A percentile compares a stretch with the other conserved stretches of the same genome.
Evolutionary conservation across 2,888 invertebrate genomes (phyloP).

Genomic region (Polymixis flavicincta): DNA sequence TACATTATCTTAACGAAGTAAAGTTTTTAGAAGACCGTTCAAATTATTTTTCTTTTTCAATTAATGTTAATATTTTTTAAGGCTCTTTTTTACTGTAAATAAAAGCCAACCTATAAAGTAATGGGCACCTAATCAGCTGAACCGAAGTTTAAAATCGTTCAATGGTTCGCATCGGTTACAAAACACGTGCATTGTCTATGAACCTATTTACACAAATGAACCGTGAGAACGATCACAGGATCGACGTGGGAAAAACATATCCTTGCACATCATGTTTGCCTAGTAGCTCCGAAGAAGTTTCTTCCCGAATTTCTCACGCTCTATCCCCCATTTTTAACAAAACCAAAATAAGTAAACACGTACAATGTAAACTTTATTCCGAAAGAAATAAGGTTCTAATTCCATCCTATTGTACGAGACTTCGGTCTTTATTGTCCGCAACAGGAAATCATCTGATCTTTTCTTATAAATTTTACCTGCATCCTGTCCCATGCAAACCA

Average conservation of each 20-base stretch:
- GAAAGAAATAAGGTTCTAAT: slow-evolving; percentile 56
- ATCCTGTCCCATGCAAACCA: slow-evolving; percentile 61
- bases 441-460: slow-evolving; percentile 75
- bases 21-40: not conserved
- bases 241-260: slow-evolving; percentile 80
- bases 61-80: not conserved
- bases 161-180: slow-evolving; percentile 49
- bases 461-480: slow-evolving; percentile 77
- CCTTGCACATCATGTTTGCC: slow-evolving; percentile 77
- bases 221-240: slow-evolving; percentile 72
- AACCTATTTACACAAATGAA: slow-evolving; percentile 58
- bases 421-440: slow-evolving; percentile 70
- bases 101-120: slow-evolving; percentile 15
- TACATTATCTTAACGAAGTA: not conserved
- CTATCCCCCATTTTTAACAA: slow-evolving; percentile 83
- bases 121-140: slow-evolving; percentile 47
- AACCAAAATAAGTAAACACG: slow-evolving; percentile 70
- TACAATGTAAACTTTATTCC: slow-evolving; percentile 62
- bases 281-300: slow-evolving; percentile 88
- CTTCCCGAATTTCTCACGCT: slow-evolving; percentile 90
- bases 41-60: not conserved
- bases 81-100: not conserved
- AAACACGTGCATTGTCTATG: slow-evolving; percentile 54
- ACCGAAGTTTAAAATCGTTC: slow-evolving; percentile 47
- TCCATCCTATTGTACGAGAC: slow-evolving; percentile 45